phyloP scores from a whole-genome alignment of 2,113 vertebrate species.

The Tympanuchus pallidicinctus region DNA sequence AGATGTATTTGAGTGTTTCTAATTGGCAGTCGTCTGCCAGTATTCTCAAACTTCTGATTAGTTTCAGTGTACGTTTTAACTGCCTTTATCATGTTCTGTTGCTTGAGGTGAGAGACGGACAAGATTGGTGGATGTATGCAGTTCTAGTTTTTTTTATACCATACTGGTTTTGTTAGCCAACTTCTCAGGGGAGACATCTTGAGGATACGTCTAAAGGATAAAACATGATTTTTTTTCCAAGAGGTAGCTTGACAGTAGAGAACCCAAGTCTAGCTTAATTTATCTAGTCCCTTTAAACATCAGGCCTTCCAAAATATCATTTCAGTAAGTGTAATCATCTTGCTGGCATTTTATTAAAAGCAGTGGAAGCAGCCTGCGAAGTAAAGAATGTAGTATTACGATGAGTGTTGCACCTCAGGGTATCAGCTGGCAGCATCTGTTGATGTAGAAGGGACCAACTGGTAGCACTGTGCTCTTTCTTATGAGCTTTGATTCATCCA shows the following conservation, averaged over 20 bases:
- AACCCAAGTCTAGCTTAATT: neutral
- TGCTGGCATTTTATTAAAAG: neutral
- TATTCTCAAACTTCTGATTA: neutral
- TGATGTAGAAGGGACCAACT: neutral
- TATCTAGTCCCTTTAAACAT: neutral
- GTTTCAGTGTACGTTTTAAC: neutral
- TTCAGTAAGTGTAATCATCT: neutral
- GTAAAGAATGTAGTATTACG: fast-evolving
- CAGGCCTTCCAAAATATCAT: neutral
- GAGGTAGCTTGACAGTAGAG: neutral
- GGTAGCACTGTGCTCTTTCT: neutral
- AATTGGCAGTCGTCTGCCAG: neutral
- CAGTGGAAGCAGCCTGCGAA: neutral
- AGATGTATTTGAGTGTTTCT: neutral
- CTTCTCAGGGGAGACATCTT: neutral
- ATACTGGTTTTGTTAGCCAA: neutral
- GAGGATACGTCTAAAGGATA: neutral
- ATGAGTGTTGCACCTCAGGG: neutral
- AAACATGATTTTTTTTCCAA: neutral
- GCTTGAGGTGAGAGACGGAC: neutral
- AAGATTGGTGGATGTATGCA: neutral
- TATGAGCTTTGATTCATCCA: neutral
- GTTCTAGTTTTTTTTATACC: neutral
- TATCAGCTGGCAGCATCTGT: neutral
- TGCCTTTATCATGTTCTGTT: neutral